These are phyloP conservation scores for Anadara kagoshimensis DNA, from an alignment of 1,140 invertebrate genomes.

Conservation along the genomic window DNA sequence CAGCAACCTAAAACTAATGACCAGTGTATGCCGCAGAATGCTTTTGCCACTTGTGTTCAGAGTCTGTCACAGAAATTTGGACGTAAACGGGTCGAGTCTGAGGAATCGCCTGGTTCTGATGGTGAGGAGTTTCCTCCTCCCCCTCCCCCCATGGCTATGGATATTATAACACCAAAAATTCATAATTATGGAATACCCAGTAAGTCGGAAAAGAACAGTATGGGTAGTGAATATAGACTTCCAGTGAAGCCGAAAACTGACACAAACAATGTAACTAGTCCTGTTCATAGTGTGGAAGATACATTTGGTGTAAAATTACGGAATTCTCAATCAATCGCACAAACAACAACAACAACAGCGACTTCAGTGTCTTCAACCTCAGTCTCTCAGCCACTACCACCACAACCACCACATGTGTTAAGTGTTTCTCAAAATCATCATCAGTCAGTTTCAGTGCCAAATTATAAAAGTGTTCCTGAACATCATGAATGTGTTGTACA, in stretches of 20 bases:
- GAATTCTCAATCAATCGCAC: conserved; percentile 4
- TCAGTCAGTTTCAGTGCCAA: too few relatives aligned
- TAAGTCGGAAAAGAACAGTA: conserved; percentile 45
- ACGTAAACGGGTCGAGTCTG: conserved; percentile 59
- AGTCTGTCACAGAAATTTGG: conserved; percentile 73
- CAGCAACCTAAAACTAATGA: background rate
- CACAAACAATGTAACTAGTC: conserved; percentile 3
- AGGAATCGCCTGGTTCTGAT: conserved; percentile 57
- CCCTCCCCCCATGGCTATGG: conserved; percentile 73
- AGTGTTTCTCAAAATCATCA: conserved; percentile 7
- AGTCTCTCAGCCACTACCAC: background rate
- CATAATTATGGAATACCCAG: conserved; percentile 68
- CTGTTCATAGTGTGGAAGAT: conserved; percentile 36
- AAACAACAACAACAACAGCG: background rate
- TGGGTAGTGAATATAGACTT: conserved; percentile 41
- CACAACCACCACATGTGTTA: conserved; percentile 1
- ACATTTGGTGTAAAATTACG: conserved; percentile 46
- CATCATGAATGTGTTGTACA: too few relatives aligned
- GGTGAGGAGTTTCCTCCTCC: conserved; percentile 75
- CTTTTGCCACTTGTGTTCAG: conserved; percentile 75
- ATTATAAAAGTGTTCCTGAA: too few relatives aligned
- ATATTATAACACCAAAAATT: conserved; percentile 69
- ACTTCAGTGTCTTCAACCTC: background rate
- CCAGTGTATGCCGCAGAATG: conserved; percentile 57
- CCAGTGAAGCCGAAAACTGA: conserved; percentile 26